phyloP scores from a whole-genome alignment of 2,888 invertebrate genomes.

The Icerya purchasi region DNA sequence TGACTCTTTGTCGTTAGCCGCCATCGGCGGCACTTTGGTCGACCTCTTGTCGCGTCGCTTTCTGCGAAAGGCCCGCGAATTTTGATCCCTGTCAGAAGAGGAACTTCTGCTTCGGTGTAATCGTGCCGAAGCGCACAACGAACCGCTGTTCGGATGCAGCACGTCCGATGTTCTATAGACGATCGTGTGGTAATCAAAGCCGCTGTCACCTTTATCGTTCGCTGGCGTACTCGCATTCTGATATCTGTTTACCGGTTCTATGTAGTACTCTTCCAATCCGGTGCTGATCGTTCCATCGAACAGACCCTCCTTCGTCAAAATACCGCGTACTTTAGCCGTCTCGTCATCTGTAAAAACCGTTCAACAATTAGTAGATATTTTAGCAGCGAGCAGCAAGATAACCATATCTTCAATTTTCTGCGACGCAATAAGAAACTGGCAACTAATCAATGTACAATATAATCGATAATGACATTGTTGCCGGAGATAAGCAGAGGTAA shows the following conservation, averaged over 20 bases:
- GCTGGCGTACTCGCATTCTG: background rate
- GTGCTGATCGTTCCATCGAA: conserved; percentile 76
- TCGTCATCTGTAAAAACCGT: conserved; percentile 49
- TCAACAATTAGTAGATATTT: too few species aligned
- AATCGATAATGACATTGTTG: too few species aligned
- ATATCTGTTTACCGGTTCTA: conserved; percentile 39
- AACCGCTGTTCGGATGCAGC: conserved; percentile 25
- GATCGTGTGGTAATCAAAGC: conserved; percentile 49
- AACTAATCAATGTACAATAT: too few species aligned
- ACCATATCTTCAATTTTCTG: too few species aligned
- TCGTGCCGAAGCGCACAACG: conserved; percentile 13
- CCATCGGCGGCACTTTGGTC: conserved; percentile 20
- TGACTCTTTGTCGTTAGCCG: background rate
- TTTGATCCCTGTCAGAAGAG: background rate
- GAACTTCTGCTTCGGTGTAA: conserved; percentile 32
- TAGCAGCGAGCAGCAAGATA: too few species aligned
- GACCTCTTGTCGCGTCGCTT: conserved; percentile 16
- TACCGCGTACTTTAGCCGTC: conserved; percentile 55
- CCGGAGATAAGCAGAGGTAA: too few species aligned
- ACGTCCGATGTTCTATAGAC: conserved; percentile 67
- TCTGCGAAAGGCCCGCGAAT: background rate
- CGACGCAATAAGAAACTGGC: too few species aligned
- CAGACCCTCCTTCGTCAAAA: conserved; percentile 65
- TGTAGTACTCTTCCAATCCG: conserved; percentile 53
- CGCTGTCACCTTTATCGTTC: conserved; percentile 15